Conservation (phyloP, 2,888 invertebrate species). For the Chydorus sphaericus region DNA sequence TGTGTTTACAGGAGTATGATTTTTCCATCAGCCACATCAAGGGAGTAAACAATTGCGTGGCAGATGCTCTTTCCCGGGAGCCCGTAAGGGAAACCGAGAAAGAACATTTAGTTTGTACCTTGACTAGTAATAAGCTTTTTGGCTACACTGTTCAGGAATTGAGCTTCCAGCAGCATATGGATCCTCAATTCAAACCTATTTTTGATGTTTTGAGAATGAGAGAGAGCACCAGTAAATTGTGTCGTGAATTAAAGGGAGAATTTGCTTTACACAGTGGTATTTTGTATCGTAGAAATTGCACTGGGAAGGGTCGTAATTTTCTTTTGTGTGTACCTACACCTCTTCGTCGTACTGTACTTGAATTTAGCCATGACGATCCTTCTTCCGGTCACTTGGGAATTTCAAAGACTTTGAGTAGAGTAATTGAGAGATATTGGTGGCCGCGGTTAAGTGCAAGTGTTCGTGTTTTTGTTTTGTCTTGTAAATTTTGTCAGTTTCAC, state of each 20-base stretch:
- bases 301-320: background rate
- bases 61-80: constrained; percentile 18
- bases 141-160: no score
- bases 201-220: no score
- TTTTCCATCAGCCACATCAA: constrained; percentile 17
- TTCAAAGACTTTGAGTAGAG: background rate
- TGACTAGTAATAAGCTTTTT: no score
- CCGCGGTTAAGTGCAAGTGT: background rate
- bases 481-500: background rate
- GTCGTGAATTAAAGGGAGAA: no score
- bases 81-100: no score
- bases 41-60: constrained; percentile 17
- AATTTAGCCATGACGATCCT: background rate
- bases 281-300: background rate
- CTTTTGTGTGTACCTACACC: background rate
- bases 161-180: no score
- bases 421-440: constrained; percentile 4
- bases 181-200: no score
- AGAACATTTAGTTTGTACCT: no score
- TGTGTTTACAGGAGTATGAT: constrained; percentile 18
- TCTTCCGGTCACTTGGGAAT: background rate
- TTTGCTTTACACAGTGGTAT: no score
- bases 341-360: background rate
- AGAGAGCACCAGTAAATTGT: no score
- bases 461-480: background rate